Evolutionary conservation across 2,888 invertebrate species (phyloP).

Genomic region (Merodon equestris): DNA sequence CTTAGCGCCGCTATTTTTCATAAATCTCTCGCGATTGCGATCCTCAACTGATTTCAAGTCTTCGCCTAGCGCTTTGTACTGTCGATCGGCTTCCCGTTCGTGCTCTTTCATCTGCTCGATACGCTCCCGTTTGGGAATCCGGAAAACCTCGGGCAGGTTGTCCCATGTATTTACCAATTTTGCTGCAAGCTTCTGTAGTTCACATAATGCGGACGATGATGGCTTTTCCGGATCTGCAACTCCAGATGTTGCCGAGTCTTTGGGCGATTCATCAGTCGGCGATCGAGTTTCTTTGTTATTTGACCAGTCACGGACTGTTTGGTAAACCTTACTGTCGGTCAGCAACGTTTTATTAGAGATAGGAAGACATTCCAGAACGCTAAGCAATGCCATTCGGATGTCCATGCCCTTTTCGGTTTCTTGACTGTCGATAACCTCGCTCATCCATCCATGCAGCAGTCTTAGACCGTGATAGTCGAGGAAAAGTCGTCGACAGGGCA

Average conservation of each 20-base stretch:
- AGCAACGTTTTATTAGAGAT: slow-evolving; percentile 96
- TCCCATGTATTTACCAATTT: slow-evolving; percentile 75
- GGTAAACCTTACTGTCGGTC: slow-evolving; percentile 93
- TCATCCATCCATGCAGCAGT: slow-evolving; percentile 95
- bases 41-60: slow-evolving; percentile 25
- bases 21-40: slow-evolving; percentile 46
- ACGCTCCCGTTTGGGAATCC: slow-evolving; percentile 95
- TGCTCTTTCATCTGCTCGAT: slow-evolving; percentile 97
- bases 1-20: slow-evolving; percentile 48
- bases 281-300: slow-evolving; percentile 72
- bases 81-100: slow-evolving; percentile 91
- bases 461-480: slow-evolving; percentile 95
- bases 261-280: slow-evolving; percentile 69
- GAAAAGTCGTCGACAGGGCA: slow-evolving; percentile 91
- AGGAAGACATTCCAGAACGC: slow-evolving; percentile 90
- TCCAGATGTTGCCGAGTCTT: slow-evolving; percentile 18
- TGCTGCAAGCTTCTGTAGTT: slow-evolving; percentile 73
- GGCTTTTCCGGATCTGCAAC: slow-evolving; percentile 9
- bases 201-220: slow-evolving; percentile 8
- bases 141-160: slow-evolving; percentile 82
- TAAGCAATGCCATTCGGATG: slow-evolving; percentile 85
- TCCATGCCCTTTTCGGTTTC: slow-evolving; percentile 71
- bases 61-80: slow-evolving; percentile 73
- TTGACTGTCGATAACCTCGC: slow-evolving; percentile 80
- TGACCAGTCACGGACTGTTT: slow-evolving; percentile 92